A percentile compares a stretch with the other conserved stretches of the same genome.
These are phyloP conservation scores for Novumbra hubbsi DNA, from an alignment of 2,797 vertebrate species.

Conservation along the genomic window DNA sequence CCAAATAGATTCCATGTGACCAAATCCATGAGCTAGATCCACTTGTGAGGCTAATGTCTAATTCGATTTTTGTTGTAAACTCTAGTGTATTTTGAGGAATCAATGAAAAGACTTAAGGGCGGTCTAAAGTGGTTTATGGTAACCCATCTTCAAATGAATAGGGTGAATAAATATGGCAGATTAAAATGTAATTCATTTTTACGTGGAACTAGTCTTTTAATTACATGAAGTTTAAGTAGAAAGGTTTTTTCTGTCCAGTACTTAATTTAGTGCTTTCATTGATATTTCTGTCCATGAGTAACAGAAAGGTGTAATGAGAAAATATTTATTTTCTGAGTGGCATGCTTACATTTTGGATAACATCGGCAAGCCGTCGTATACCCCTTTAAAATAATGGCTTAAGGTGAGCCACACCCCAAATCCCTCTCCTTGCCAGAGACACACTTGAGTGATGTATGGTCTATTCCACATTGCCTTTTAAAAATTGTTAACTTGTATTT, in stretches of 20 bases:
- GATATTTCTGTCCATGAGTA: not conserved
- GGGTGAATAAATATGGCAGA: constrained; percentile 22
- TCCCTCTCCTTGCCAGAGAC: not conserved
- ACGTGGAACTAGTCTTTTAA: not conserved
- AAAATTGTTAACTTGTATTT: not conserved
- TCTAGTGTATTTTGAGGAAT: constrained; percentile 18
- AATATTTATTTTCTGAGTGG: not conserved
- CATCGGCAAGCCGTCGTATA: constrained; percentile 21
- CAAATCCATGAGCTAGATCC: constrained; percentile 19
- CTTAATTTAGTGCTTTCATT: not conserved
- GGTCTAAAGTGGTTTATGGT: constrained; percentile 27
- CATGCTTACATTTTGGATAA: constrained; percentile 1
- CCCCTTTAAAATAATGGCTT: constrained; percentile 12
- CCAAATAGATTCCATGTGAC: constrained; percentile 39
- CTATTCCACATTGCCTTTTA: not conserved
- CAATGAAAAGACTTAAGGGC: constrained; percentile 36
- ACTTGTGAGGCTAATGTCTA: constrained; percentile 42
- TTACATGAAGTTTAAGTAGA: not conserved
- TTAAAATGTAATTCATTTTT: not conserved
- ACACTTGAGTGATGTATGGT: not conserved
- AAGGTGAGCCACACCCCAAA: constrained; percentile 32
- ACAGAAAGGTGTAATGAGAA: not conserved
- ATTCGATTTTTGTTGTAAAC: not conserved
- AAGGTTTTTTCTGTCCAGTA: not conserved
- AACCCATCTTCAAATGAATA: constrained; percentile 16